Evolutionary conservation across 1,140 invertebrate species (phyloP), one percentile per base, ranked within the genome.

Genomic region (Microplitis demolitor): DNA sequence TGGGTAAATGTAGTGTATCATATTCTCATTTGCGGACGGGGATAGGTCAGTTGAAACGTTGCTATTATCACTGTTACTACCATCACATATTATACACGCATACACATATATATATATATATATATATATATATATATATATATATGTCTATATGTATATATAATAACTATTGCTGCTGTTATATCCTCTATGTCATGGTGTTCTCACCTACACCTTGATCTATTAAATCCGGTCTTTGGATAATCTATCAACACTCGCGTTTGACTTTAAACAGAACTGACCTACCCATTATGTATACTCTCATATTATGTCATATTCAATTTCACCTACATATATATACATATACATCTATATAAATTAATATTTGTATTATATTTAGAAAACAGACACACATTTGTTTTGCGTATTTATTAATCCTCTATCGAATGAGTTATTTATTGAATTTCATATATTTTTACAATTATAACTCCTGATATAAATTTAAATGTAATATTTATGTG

Each of bases 31-130:
- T 62, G 60, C 34, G 60, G 63, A 14, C 39, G 34, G 13, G 34
- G 37, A 66, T 66, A 66, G 63, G 63, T 45, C 63, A 66, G 63
- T 66, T 8, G n/a, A 66, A 66, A 66, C 63, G 16, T 13, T 11
- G 37, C 63, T 45, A 66, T 66, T 66, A 66, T 66, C 45, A 66
- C 45, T 16, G 63, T 66, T 24, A 66, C 45, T 16, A 39, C 8
- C 56, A 9, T 58, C 56, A 58, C 14, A n/a, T 45, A 45, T 45
- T 45, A 45, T 45, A 5, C 39, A 11, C 39, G 6, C 39, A 11
- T 11, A 11, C 39, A 45, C 11, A 6, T 8, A 45, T 31, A 31
- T 33, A 61, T 24, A 24, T 9, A 61, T 61, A 8, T 61, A n/a
- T 24, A n/a, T 54, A 5, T 54, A 24, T 13, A 5, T 5, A 39